Evolutionary conservation across 2,113 vertebrate species (phyloP).

Genomic region (Cariama cristata): DNA sequence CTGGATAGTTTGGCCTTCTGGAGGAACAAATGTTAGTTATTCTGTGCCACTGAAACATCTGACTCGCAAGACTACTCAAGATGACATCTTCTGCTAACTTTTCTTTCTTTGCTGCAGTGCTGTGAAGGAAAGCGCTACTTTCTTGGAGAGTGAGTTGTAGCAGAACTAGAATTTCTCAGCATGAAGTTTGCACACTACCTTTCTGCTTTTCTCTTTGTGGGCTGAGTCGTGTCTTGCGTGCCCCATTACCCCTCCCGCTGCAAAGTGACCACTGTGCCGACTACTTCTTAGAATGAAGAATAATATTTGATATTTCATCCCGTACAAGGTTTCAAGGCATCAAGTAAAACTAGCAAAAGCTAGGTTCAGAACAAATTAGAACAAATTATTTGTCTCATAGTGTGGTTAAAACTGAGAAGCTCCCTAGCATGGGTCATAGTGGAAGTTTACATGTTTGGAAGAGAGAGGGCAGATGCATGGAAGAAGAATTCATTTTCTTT

Average conservation of each 20-base stretch:
- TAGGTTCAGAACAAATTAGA: neutral
- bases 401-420: neutral
- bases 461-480: neutral
- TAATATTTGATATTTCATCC: neutral
- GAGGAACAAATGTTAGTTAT: neutral
- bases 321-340: neutral
- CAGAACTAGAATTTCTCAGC: neutral
- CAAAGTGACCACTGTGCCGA: fast-evolving
- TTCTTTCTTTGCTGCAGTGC: neutral
- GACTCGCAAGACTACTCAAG: neutral
- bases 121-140: neutral
- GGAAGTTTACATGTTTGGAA: neutral
- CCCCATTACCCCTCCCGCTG: neutral
- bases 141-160: neutral
- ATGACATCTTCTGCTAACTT: neutral
- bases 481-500: neutral
- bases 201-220: neutral
- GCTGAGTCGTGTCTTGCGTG: neutral
- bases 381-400: neutral
- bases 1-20: no score
- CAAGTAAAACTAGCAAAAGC: neutral
- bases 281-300: neutral
- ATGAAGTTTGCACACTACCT: neutral
- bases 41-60: neutral
- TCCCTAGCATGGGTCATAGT: neutral